Evolutionary conservation across 2,113 vertebrate species (phyloP).

Genomic region (Nyctereutes procyonoides): DNA sequence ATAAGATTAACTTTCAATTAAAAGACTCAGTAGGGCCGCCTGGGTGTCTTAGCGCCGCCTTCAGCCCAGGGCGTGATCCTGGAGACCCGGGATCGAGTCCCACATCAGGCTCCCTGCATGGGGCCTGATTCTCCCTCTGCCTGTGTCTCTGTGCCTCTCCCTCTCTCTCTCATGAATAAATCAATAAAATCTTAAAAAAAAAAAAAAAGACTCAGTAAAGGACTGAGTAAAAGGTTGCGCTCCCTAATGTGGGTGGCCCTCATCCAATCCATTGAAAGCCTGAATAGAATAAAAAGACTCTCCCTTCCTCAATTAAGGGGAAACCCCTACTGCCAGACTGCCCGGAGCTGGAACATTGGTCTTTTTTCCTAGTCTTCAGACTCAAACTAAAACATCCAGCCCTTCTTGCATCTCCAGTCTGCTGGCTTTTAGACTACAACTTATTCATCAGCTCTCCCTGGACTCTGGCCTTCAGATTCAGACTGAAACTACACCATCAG

Average conservation of each 20-base stretch:
- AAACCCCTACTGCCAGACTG: neutral
- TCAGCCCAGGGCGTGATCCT: too few species aligned
- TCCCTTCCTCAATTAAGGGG: neutral
- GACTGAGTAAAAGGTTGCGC: neutral
- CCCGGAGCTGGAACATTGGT: neutral
- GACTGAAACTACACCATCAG: neutral
- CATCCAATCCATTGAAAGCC: neutral
- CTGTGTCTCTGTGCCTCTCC: too few species aligned
- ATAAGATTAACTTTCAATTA: neutral
- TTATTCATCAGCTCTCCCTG: neutral
- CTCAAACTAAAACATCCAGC: neutral
- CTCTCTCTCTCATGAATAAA: too few species aligned
- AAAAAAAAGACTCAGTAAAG: too few species aligned
- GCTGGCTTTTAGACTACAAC: neutral
- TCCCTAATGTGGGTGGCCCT: neutral
- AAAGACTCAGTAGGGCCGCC: neutral
- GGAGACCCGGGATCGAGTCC: too few species aligned
- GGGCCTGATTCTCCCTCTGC: too few species aligned
- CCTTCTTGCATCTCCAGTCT: neutral
- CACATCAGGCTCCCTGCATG: too few species aligned
- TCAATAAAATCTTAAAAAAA: too few species aligned
- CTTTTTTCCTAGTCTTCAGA: neutral
- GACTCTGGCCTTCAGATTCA: neutral
- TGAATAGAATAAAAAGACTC: neutral
- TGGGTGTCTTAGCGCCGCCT: too few species aligned